Evolutionary conservation across 2,113 vertebrate genomes (phyloP), one percentile per base, ranked within the genome.

Genomic region (Coracopsis vasa): DNA sequence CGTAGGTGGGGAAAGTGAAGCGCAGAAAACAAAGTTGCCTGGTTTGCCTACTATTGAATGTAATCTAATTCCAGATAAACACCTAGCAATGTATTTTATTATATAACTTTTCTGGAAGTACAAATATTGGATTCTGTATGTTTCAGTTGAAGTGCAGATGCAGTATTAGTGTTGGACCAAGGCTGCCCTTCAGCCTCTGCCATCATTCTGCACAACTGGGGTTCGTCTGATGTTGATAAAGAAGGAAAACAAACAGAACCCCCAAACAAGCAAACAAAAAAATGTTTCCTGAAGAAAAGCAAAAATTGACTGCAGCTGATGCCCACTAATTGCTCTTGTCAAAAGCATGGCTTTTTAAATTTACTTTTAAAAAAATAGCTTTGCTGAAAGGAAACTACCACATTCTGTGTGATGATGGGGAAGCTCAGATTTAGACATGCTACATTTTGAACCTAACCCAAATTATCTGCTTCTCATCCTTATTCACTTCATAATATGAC

Each of bases 401-500:
- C 58, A 70, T 74, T 95, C 31, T 93, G 62, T 4, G 9, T 90
- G 94, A 66, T 0, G n/a, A 95, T 64, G 45, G 90, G 87, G 50
- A 97, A 97, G 54, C 60, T 58, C 58, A 58, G 23, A 88, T 88
- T 95, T 93, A 97, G 85, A 74, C 83, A 94, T 66, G 48, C 44
- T 90, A 70, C 64, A 88, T 88, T 98, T 98, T 97, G 96, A 95
- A 91, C 35, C 23, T 84, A 92, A 81, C 60, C 89, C 90, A 97
- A 86, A 70, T 80, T 44, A 97, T 97, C 67, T 92, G 91, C 70
- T 98, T 97, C 93, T 96, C 75, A 95, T 96, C 83, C 77, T 88
- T 95, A 94, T 96, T 96, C 92, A 92, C 70, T 96, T 95, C 47
- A 80, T 96, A 53, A 83, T 94, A 95, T 96, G 95, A 98, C 95